phyloP scores from a whole-genome alignment of 2,888 invertebrate genomes.

The Acronicta leporina region DNA sequence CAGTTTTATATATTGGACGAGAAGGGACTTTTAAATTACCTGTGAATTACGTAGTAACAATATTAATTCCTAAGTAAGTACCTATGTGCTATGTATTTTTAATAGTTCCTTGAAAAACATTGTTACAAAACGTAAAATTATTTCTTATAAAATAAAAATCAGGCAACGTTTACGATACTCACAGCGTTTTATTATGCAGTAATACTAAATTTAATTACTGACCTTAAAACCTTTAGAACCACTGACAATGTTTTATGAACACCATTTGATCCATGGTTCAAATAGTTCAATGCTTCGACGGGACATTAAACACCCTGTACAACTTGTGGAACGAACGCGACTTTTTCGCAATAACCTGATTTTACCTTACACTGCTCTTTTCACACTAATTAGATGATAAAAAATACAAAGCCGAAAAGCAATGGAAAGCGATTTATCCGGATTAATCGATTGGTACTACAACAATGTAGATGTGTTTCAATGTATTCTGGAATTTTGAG shows the following conservation, averaged over 20 bases:
- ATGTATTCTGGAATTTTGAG: constrained; percentile 82
- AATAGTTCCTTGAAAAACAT: constrained; percentile 17
- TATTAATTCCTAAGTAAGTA: no score
- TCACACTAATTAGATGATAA: constrained; percentile 5
- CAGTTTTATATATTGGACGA: no score
- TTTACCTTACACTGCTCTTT: constrained; percentile 26
- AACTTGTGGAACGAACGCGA: constrained; percentile 1
- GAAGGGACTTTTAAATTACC: no score
- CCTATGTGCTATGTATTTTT: not conserved
- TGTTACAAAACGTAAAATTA: constrained; percentile 46
- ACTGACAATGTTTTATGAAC: constrained; percentile 66
- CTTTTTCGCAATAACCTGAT: constrained; percentile 16
- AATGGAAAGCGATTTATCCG: constrained; percentile 33
- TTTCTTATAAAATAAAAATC: constrained; percentile 68
- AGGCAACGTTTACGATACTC: constrained; percentile 59
- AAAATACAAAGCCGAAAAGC: constrained; percentile 9
- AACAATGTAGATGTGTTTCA: constrained; percentile 67
- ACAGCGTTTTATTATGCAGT: constrained; percentile 69
- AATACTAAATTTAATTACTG: constrained; percentile 79
- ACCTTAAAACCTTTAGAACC: constrained; percentile 63
- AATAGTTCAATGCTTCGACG: constrained; percentile 66
- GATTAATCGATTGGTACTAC: constrained; percentile 49
- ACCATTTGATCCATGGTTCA: constrained; percentile 72
- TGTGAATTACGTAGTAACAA: no score
- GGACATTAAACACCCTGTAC: constrained; percentile 52